A percentile compares a stretch with the other conserved stretches of the same genome.
Evolutionary conservation across 2,113 vertebrate species (phyloP).

Genomic region (Pristiophorus japonicus): DNA sequence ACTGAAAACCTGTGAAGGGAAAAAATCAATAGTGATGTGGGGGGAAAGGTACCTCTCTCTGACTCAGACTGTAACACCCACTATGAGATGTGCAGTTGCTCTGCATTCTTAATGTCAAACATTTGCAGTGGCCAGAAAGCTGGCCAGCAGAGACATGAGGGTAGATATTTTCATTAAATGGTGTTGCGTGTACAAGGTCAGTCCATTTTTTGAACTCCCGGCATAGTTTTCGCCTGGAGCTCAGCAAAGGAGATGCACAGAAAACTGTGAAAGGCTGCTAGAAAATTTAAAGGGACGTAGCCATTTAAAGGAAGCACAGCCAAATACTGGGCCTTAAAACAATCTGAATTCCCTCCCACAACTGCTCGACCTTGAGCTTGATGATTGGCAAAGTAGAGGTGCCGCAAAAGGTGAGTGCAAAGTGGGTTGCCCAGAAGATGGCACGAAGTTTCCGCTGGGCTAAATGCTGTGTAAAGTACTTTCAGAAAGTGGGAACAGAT

Average conservation of each 20-base stretch:
- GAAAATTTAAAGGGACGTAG: background rate
- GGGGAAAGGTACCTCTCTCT: background rate
- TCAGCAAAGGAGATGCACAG: background rate
- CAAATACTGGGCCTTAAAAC: background rate
- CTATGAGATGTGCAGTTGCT: background rate
- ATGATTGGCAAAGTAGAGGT: background rate
- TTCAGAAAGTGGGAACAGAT: background rate
- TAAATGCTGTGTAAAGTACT: background rate
- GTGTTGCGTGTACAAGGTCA: background rate
- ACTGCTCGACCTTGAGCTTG: background rate
- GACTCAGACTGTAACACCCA: background rate
- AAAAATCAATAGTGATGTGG: background rate
- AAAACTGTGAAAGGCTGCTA: background rate
- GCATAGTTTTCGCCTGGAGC: background rate
- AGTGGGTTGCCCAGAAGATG: background rate
- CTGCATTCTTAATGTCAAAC: background rate
- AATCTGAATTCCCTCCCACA: background rate
- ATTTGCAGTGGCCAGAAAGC: background rate
- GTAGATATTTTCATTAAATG: background rate
- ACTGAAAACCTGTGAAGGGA: background rate
- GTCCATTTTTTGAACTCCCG: background rate
- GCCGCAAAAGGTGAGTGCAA: background rate
- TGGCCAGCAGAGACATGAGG: background rate
- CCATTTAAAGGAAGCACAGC: background rate
- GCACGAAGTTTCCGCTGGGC: background rate